Evolutionary conservation across 2,113 vertebrate genomes (phyloP).

Genomic region (Malurus elegans): DNA sequence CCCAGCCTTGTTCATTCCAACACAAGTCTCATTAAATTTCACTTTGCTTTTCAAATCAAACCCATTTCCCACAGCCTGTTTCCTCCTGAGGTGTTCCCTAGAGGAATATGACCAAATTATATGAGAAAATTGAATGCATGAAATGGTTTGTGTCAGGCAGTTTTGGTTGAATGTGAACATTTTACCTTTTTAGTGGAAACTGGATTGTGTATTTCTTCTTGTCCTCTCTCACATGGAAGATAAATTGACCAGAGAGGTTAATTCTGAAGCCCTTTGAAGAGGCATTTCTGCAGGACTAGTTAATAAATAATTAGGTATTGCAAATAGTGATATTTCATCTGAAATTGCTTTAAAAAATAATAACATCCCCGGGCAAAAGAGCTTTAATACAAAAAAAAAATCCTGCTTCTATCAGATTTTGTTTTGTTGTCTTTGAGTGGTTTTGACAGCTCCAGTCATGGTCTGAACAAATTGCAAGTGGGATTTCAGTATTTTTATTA

Average conservation of each 20-base stretch:
- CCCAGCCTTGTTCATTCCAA: neutral
- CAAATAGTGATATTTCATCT: neutral
- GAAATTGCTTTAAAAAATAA: neutral
- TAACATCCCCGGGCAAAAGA: neutral
- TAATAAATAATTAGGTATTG: neutral
- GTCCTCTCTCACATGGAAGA: neutral
- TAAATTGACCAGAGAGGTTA: neutral
- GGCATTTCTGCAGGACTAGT: neutral
- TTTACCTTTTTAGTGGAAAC: neutral
- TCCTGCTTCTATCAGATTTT: neutral
- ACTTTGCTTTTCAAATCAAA: neutral
- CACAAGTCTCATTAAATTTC: neutral
- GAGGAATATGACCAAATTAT: neutral
- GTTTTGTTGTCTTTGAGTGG: neutral
- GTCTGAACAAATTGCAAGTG: neutral
- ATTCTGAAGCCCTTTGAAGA: neutral
- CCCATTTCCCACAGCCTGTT: neutral
- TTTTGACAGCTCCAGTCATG: rapidly evolving
- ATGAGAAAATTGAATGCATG: neutral
- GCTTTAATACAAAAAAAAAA: neutral
- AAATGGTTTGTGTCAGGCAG: neutral
- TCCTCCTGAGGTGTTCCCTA: neutral
- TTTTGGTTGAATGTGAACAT: neutral
- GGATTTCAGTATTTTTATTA: neutral
- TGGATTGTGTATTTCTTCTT: neutral